Evolutionary conservation across 2,797 vertebrate species (phyloP).

Genomic region (Nothura maculosa): DNA sequence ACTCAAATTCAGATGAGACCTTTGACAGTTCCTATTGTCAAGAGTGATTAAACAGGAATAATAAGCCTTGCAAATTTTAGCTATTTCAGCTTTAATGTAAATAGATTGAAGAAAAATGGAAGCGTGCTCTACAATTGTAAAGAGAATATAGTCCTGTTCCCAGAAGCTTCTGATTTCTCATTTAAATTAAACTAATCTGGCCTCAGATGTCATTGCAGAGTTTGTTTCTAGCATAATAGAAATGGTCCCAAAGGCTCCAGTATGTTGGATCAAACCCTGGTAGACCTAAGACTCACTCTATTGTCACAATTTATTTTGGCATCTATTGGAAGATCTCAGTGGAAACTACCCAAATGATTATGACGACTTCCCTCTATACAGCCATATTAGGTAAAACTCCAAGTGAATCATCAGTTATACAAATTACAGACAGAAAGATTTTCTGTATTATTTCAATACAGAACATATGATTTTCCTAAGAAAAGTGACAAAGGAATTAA

Average conservation of each 20-base stretch:
- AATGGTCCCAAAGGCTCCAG: neutral
- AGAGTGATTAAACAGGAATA: neutral
- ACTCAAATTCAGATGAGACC: neutral
- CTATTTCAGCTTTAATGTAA: neutral
- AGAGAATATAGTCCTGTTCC: neutral
- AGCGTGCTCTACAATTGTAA: neutral
- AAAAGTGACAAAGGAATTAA: neutral
- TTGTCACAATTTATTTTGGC: neutral
- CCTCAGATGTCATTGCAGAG: neutral
- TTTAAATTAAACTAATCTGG: slow-evolving; percentile 1
- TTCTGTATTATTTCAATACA: neutral
- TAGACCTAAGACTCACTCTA: neutral
- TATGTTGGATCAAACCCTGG: neutral
- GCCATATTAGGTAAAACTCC: neutral
- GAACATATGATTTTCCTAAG: neutral
- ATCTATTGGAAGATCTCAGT: neutral
- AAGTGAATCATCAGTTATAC: neutral
- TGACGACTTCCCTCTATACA: neutral
- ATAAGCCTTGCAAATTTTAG: neutral
- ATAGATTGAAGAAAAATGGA: neutral
- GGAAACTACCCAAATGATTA: neutral
- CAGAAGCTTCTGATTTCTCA: neutral
- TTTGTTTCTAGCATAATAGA: neutral
- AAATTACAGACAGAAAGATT: neutral
- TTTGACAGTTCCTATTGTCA: neutral